Base-by-base conservation (phyloP, 92 coral and sea anemone species). In the Galaxea fascicularis region DNA sequence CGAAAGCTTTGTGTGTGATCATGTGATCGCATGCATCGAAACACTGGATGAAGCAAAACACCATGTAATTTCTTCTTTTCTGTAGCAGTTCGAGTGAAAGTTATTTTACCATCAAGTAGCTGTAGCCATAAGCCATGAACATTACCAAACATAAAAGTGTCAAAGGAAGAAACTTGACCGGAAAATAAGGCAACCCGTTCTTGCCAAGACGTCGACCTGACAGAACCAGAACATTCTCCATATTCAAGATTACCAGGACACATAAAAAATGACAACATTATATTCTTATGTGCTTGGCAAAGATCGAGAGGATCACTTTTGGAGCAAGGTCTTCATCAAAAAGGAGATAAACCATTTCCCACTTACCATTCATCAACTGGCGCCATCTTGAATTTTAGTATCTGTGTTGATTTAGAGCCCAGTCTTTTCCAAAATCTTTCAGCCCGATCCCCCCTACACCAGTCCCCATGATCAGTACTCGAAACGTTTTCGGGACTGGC, bases 331-430 rank as follows among this genome's bases (percentile, higher is more conserved):
- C 15, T 41, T 17, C 15, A 20, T 14, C 44, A 41, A 74, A 66
- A 65, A 57, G 1, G 49, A 58, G 14, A 65, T 18, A 57, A 62
- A 49, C 29, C 25, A 21, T 49, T 10, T 51, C 73, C 10, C 54
- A 8, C 92, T 77, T 60, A 89, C 93, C 93, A 90, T 4, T 88
- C 68, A 77, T 90, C 93, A 1, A 51, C 12, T 24, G 80, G 75
- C 91, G 93, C 93, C 93, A 90, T 90, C 90, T 90, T 90, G 83
- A 60, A 78, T 60, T 46, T 46, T 8, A 9, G 16, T 20, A 16
- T 21, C 11, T 26, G 73, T 30, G 41, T 35, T 6, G 6, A 35
- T 35, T 35, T 35, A 35, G 41, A 6, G 41, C 41, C 41, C 41
- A 35, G 3, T 35, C 41, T 6, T 35, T 35, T 6, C 3, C 6